Base-by-base conservation (phyloP, 2,113 vertebrate species). In the Myrmecophaga tridactyla region DNA sequence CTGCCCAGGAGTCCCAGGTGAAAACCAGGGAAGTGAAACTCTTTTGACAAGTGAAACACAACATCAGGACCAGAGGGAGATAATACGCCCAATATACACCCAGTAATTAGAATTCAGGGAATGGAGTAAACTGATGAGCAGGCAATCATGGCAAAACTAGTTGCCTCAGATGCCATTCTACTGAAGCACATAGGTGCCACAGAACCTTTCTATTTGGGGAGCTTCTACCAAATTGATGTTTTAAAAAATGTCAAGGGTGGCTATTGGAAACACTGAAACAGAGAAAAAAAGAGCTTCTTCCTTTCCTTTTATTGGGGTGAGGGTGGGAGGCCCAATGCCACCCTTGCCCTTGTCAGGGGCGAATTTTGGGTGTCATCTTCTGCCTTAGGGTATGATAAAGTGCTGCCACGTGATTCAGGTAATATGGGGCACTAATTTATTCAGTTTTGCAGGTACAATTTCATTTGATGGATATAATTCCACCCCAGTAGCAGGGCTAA, bases 221-320 rank as follows among this genome's bases (percentile, higher is more conserved):
- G 36, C 17, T 12, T 31, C 17, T 13, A 10, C 14, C 20, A 41
- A 15, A 7, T 4, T 75, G 41, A 18, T 4, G 6, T 48, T 51
- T 43, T 63, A 53, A n/a, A 17, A 39, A 77, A 62, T 25, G 29
- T 6, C 69, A 83, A 75, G 17, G 8, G 8, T 12, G 15, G 17
- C 56, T 5, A 5, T 1, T 9, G 2, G 5, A 48, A 7, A 39
- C n/a, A 36, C 7, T 0, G 0, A 67, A 39, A n/a, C 65, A 73
- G 62, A 36, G 72, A 46, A 29, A 31, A 46, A 48, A 46, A 36
- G 78, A 15, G 3, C 5, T 69, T 2, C n/a, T 65, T 25, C 48
- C 4, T 39, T 31, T 53, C 17, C 39, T 4, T 0, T 41, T 7
- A 46, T 0, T 15, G 34, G 9, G 43, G 4, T 1, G 3, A 1